Percentiles rank a stretch among this genome's conserved stretches.
phyloP scores from a whole-genome alignment of 2,888 invertebrate genomes.

The Elmis aenea region DNA sequence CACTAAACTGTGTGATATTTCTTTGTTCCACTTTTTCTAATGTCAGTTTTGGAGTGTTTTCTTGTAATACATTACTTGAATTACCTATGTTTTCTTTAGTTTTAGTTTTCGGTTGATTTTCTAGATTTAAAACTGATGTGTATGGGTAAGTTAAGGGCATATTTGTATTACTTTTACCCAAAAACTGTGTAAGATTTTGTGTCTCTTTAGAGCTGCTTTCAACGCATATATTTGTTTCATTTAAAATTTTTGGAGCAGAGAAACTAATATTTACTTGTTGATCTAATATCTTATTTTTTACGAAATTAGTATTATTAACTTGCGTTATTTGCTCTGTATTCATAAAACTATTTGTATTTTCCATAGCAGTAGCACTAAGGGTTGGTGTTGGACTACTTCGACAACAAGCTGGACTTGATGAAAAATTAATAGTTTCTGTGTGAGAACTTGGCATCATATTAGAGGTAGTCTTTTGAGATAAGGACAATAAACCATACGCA shows the following conservation, averaged over 20 bases:
- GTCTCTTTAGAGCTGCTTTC: constrained; percentile 23
- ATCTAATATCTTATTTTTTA: constrained; percentile 44
- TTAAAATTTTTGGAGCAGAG: constrained; percentile 23
- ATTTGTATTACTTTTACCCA: constrained; percentile 49
- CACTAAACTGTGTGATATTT: constrained; percentile 4
- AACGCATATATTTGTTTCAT: constrained; percentile 12
- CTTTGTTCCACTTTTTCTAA: constrained; percentile 2
- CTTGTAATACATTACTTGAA: not conserved
- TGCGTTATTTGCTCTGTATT: constrained; percentile 43
- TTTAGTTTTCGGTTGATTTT: constrained; percentile 4
- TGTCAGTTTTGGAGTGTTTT: not conserved
- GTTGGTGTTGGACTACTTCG: not conserved
- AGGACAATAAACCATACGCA: constrained; percentile 72
- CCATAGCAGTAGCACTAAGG: constrained; percentile 7
- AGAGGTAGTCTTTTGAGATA: constrained; percentile 55
- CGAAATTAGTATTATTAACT: constrained; percentile 43
- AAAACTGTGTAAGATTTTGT: constrained; percentile 31
- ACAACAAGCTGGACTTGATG: constrained; percentile 4
- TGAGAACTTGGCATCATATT: constrained; percentile 20
- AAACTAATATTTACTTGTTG: constrained; percentile 25
- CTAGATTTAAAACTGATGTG: constrained; percentile 27
- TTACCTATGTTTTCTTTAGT: constrained; percentile 2
- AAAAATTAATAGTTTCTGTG: constrained; percentile 8
- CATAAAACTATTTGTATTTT: constrained; percentile 33
- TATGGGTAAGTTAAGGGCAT: constrained; percentile 68